Percentiles rank a stretch among this genome's conserved stretches.
phyloP scores from a whole-genome alignment of 2,888 invertebrate genomes.

The Hyposoter dolosus region DNA sequence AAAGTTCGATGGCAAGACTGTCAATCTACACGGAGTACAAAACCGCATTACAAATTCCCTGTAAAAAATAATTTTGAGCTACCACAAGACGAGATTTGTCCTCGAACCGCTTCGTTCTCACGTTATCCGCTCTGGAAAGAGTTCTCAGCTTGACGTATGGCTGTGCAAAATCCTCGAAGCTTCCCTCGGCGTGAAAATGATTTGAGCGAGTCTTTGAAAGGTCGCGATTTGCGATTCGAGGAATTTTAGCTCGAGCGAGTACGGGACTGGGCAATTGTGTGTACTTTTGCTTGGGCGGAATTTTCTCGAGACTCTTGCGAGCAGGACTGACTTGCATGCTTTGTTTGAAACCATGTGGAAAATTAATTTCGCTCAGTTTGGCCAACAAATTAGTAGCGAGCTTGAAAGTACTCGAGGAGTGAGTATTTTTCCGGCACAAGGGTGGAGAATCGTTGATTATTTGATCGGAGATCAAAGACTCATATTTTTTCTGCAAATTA shows the following conservation, averaged over 20 bases:
- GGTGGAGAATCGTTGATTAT: conserved; percentile 59
- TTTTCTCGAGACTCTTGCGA: conserved; percentile 65
- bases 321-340: conserved; percentile 73
- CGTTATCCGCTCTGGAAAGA: conserved; percentile 32
- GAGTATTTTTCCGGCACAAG: conserved; percentile 42
- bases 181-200: conserved; percentile 4
- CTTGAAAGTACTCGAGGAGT: conserved; percentile 46
- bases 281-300: conserved; percentile 73
- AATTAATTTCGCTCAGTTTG: conserved; percentile 77
- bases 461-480: conserved; percentile 62
- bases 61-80: conserved; percentile 64
- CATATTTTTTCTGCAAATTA: conserved; percentile 72
- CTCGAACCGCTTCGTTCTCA: conserved; percentile 62
- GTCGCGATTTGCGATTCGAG: conserved; percentile 62
- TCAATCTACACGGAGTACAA: conserved; percentile 20
- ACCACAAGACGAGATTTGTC: conserved; percentile 78
- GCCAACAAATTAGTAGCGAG: conserved; percentile 70
- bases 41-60: conserved; percentile 48
- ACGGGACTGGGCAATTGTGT: conserved; percentile 74
- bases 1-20: conserved; percentile 19
- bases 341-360: conserved; percentile 77
- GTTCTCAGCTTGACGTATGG: conserved; percentile 32
- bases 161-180: conserved; percentile 24
- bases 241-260: conserved; percentile 76
- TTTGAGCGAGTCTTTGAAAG: background rate